Percentiles rank a stretch among this genome's conserved stretches.
Conservation (phyloP, 2,113 vertebrate species). For the Craseonycteris thonglongyai region DNA sequence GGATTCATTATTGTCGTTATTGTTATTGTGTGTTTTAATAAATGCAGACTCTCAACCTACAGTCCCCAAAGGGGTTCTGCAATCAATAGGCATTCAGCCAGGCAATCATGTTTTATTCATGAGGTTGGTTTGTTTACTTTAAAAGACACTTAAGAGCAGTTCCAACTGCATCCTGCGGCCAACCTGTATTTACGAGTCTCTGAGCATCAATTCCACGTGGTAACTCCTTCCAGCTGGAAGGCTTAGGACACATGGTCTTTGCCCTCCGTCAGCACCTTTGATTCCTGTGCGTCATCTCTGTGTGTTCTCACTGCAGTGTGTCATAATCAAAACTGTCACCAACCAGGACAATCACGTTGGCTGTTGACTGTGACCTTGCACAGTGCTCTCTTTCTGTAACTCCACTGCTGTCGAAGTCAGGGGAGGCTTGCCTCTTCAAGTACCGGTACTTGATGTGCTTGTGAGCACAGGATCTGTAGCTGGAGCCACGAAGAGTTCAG, state of each 20-base stretch:
- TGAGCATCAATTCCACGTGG: neutral
- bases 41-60: neutral
- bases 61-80: neutral
- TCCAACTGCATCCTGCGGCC: neutral
- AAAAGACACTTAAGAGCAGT: neutral
- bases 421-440: accelerated
- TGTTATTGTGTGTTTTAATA: neutral
- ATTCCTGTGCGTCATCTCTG: accelerated
- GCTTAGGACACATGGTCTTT: accelerated
- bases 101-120: neutral
- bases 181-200: neutral
- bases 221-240: neutral
- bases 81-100: neutral
- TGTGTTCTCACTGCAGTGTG: neutral
- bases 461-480: too few relatives aligned
- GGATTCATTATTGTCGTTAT: neutral
- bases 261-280: accelerated
- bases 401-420: neutral
- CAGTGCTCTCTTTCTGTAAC: accelerated
- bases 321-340: neutral
- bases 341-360: accelerated
- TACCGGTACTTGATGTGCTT: neutral
- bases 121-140: neutral
- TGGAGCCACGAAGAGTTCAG: neutral
- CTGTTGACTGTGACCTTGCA: neutral